phyloP scores from a whole-genome alignment of 2,797 vertebrate genomes.

The Gallinago stenura region DNA sequence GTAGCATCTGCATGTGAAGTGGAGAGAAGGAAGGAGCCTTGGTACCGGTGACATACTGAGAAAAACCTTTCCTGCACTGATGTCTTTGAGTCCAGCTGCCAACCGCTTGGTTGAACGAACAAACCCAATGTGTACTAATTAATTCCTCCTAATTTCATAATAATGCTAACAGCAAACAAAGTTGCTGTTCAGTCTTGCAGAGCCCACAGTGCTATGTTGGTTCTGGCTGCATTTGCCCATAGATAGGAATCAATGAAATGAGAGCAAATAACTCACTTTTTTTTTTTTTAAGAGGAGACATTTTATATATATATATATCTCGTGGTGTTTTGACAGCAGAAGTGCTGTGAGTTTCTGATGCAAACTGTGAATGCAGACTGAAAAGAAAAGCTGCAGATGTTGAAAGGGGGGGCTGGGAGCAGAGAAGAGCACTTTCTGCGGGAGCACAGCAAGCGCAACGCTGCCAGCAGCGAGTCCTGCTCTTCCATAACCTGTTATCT shows the following conservation, averaged over 20 bases:
- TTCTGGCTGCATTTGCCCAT: not conserved
- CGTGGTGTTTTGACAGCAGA: not conserved
- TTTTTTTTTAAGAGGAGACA: not conserved
- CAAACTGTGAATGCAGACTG: not conserved
- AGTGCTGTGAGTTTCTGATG: not conserved
- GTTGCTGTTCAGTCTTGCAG: not conserved
- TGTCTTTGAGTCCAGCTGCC: not conserved
- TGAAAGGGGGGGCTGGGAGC: not conserved
- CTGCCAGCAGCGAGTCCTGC: not conserved
- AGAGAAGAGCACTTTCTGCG: not conserved
- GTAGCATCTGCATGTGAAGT: not conserved
- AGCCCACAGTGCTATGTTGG: not conserved
- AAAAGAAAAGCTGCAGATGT: not conserved
- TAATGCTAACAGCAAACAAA: not conserved
- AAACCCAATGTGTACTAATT: not conserved
- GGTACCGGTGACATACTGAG: not conserved
- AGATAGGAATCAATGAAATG: not conserved
- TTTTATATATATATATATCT: not conserved
- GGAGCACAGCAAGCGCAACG: not conserved
- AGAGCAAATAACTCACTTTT: not conserved
- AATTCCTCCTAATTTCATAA: constrained; percentile 26
- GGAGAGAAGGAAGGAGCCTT: not conserved
- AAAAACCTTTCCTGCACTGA: not conserved
- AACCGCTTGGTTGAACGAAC: not conserved
- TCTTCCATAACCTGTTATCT: not conserved